Evolutionary conservation across 2,113 vertebrate species (phyloP).

Genomic region (Eurypyga helias): DNA sequence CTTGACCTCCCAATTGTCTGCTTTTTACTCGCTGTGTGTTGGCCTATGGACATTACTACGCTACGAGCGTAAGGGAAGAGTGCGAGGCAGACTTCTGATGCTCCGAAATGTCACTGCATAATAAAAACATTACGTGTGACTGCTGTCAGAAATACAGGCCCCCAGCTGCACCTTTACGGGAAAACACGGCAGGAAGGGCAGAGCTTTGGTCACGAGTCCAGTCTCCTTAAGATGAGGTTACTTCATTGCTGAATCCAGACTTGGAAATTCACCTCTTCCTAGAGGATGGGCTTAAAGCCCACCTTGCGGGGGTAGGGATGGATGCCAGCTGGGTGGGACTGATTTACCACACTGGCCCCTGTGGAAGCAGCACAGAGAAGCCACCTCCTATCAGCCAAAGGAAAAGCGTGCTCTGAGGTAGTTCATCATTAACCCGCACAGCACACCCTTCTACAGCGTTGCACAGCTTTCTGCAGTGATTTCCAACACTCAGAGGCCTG

Average conservation of each 20-base stretch:
- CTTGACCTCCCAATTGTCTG: neutral
- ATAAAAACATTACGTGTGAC: neutral
- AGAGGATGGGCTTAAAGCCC: neutral
- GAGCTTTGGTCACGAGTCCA: neutral
- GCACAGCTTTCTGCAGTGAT: neutral
- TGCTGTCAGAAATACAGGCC: neutral
- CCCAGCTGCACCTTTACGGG: neutral
- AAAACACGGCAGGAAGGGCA: neutral
- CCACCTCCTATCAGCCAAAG: neutral
- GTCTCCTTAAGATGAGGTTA: neutral
- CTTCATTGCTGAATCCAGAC: neutral
- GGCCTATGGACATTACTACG: rapidly evolving
- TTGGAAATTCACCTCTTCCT: neutral
- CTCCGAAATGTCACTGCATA: neutral
- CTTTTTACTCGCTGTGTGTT: neutral
- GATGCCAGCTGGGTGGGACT: neutral
- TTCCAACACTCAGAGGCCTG: neutral
- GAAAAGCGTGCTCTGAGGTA: neutral
- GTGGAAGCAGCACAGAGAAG: neutral
- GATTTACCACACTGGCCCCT: neutral
- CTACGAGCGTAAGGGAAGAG: neutral
- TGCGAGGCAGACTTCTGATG: neutral
- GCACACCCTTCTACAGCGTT: neutral
- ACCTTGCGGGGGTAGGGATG: neutral
- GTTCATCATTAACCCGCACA: neutral